Evolutionary conservation across 2,797 vertebrate genomes (phyloP).

Genomic region (Synaphobranchus kaupii): DNA sequence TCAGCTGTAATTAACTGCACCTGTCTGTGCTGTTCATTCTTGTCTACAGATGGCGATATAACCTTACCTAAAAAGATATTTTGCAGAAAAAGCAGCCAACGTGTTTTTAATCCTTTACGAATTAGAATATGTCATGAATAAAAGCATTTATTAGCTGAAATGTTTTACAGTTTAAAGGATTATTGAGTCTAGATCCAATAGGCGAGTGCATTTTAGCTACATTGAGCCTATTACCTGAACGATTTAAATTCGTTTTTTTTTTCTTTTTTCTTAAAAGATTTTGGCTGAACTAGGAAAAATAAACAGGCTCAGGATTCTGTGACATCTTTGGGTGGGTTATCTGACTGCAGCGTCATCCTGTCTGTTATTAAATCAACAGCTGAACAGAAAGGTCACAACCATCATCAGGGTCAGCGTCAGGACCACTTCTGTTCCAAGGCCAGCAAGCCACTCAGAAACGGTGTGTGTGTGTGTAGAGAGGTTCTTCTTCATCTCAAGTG

Average conservation of each 20-base stretch:
- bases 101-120: background rate
- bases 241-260: too few species aligned
- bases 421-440: background rate
- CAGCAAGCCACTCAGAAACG: background rate
- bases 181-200: background rate
- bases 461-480: background rate
- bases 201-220: background rate
- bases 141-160: background rate
- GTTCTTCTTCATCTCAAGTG: background rate
- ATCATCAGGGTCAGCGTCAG: background rate
- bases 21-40: background rate
- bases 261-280: background rate
- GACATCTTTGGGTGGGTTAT: background rate
- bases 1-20: background rate
- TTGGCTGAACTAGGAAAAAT: background rate
- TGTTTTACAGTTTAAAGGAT: background rate
- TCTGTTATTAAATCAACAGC: background rate
- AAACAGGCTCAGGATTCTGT: background rate
- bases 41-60: slow-evolving; percentile 19
- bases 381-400: background rate
- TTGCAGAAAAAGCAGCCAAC: background rate
- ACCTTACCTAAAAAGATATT: background rate
- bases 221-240: background rate
- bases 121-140: background rate
- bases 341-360: background rate